Percentiles rank a stretch among this genome's conserved stretches.
Conservation (phyloP, 1,140 invertebrate genomes). For the Mamestra configurata region DNA sequence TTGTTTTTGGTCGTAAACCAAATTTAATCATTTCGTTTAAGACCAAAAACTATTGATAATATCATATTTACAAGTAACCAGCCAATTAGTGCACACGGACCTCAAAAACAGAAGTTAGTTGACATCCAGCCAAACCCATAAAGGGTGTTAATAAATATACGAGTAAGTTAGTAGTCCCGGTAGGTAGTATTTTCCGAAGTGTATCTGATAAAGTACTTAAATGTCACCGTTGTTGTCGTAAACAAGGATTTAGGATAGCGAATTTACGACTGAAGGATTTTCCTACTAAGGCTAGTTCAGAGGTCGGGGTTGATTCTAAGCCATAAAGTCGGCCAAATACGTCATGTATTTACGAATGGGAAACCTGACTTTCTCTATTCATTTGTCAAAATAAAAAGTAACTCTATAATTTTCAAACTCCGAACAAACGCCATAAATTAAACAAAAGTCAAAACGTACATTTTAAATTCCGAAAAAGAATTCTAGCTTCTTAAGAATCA, state of each 20-base stretch:
- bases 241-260: not conserved
- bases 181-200: slow-evolving; percentile 23
- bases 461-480: slow-evolving; percentile 9
- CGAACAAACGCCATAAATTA: not conserved
- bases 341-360: not conserved
- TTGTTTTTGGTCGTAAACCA: no score
- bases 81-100: not conserved
- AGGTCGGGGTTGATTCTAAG: not conserved
- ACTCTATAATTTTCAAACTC: not conserved
- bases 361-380: not conserved
- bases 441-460: not conserved
- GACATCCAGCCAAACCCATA: not conserved
- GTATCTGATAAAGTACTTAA: slow-evolving; percentile 20
- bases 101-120: not conserved
- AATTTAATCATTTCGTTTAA: no score
- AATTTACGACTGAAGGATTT: not conserved
- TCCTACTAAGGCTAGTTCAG: not conserved
- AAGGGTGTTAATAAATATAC: slow-evolving; percentile 21
- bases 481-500: not conserved
- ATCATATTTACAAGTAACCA: not conserved
- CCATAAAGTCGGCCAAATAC: not conserved
- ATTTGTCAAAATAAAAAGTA: not conserved
- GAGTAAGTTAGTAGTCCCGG: not conserved
- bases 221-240: slow-evolving; percentile 6
- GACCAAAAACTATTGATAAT: not conserved